phyloP scores from a whole-genome alignment of 2,797 vertebrate genomes.

The Triplophysa bombifrons region DNA sequence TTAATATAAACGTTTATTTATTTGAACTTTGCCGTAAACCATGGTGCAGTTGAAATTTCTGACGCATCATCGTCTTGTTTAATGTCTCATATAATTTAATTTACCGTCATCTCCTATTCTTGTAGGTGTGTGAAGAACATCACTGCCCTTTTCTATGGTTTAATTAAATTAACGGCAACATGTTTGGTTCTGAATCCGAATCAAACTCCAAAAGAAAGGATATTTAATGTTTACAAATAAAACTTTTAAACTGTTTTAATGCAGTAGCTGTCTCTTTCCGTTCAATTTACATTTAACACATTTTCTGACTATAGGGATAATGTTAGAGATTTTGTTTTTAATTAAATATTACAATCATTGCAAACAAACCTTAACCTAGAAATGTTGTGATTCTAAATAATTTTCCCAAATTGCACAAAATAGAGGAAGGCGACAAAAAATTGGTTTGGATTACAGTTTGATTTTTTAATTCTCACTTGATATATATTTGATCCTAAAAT shows the following conservation, averaged over 20 bases:
- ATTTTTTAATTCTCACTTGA: too few species aligned
- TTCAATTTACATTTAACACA: not conserved
- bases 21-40: slow-evolving; percentile 97
- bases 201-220: slow-evolving; percentile 91
- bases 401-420: not conserved
- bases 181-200: slow-evolving; percentile 81
- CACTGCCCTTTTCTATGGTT: slow-evolving; percentile 85
- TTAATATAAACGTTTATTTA: slow-evolving; percentile 99
- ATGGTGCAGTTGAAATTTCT: slow-evolving; percentile 93
- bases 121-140: slow-evolving; percentile 77
- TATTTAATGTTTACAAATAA: slow-evolving; percentile 99
- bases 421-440: too few species aligned
- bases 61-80: slow-evolving; percentile 89
- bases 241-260: slow-evolving; percentile 77
- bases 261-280: slow-evolving; percentile 44
- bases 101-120: slow-evolving; percentile 69
- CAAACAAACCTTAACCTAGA: not conserved
- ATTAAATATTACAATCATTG: not conserved
- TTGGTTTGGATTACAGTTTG: too few species aligned
- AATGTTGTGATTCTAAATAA: not conserved
- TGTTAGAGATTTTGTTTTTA: not conserved
- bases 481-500: too few species aligned
- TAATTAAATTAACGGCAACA: slow-evolving; percentile 81
- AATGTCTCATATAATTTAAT: slow-evolving; percentile 84
- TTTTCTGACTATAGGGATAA: not conserved